Percentiles rank a stretch among this genome's conserved stretches.
Evolutionary conservation across 2,797 vertebrate genomes (phyloP).

Genomic region (Sternarchorhynchus goeldii): DNA sequence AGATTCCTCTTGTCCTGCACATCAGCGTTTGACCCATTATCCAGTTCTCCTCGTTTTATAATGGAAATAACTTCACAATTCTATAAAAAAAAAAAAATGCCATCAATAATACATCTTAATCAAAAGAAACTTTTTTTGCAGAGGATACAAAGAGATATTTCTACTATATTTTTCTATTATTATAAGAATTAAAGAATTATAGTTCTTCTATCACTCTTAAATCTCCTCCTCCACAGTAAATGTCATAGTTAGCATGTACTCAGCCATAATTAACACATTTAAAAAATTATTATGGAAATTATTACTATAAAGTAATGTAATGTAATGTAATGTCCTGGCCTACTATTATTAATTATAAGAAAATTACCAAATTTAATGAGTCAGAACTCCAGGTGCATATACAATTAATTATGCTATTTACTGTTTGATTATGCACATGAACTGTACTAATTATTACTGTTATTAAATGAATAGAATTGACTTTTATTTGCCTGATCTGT

Average conservation of each 20-base stretch:
- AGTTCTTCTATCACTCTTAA: not conserved
- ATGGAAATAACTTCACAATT: too few species aligned
- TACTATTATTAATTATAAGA: conserved; percentile 44
- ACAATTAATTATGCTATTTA: conserved; percentile 48
- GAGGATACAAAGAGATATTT: not conserved
- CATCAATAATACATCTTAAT: not conserved
- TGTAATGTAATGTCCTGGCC: conserved; percentile 11
- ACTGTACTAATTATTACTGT: not conserved
- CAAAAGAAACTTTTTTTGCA: not conserved
- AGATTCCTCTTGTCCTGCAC: too few species aligned
- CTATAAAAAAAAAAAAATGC: not conserved
- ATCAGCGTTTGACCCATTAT: not conserved
- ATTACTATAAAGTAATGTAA: too few species aligned
- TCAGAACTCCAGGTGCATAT: conserved; percentile 28
- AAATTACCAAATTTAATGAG: conserved; percentile 53
- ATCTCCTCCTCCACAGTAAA: not conserved
- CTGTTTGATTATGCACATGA: conserved; percentile 2
- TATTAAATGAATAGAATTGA: not conserved
- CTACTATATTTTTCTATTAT: too few species aligned
- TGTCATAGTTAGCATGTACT: conserved; percentile 28
- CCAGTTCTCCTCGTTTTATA: not conserved
- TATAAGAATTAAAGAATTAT: too few species aligned
- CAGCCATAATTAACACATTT: conserved; percentile 32
- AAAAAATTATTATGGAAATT: conserved; percentile 18
- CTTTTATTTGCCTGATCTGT: not conserved